A percentile compares a stretch with the other conserved stretches of the same genome.
These are phyloP conservation scores for Ceyx margarethae DNA, from an alignment of 2,113 vertebrate genomes.

Conservation along the genomic window DNA sequence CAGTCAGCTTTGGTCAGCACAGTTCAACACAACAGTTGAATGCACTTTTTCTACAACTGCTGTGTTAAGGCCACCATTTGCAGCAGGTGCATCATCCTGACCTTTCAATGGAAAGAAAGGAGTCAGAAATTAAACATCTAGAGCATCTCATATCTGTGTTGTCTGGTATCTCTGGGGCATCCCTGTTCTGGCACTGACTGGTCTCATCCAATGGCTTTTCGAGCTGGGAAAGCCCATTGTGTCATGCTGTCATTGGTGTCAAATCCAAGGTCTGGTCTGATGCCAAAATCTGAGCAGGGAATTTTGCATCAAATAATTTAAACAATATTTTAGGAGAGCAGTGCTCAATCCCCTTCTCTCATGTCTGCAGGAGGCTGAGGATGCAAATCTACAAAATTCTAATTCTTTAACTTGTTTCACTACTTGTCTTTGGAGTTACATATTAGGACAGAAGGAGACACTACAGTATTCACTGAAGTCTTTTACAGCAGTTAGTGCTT, in stretches of 20 bases:
- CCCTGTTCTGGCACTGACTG: accelerated
- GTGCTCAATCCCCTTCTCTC: not conserved
- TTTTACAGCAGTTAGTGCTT: not conserved
- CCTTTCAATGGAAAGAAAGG: not conserved
- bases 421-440: not conserved
- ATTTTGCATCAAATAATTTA: not conserved
- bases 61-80: not conserved
- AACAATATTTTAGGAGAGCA: not conserved
- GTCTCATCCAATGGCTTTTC: not conserved
- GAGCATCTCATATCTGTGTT: not conserved
- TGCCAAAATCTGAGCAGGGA: not conserved
- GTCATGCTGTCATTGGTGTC: not conserved
- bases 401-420: not conserved
- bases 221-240: not conserved
- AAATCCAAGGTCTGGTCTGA: not conserved
- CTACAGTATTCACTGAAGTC: not conserved
- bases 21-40: not conserved
- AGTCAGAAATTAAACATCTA: not conserved
- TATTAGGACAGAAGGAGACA: not conserved
- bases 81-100: not conserved
- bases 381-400: not conserved
- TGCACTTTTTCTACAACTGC: not conserved
- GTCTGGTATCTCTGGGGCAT: not conserved
- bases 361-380: not conserved
- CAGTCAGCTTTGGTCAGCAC: not conserved